Evolutionary conservation across 2,113 vertebrate genomes (phyloP).

Genomic region (Alces alces): DNA sequence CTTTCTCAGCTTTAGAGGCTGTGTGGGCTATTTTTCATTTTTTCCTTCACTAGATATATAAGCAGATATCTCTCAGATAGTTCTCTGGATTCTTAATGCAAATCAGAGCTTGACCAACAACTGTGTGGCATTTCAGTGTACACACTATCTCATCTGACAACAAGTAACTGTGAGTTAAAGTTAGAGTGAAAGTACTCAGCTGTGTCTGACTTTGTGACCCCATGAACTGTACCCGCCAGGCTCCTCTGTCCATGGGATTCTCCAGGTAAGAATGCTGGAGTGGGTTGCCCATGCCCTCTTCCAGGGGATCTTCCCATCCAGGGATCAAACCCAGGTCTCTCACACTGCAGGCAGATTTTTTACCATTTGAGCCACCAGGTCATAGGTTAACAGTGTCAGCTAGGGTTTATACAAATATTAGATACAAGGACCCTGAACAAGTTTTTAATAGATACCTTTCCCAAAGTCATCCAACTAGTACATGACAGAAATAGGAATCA

Average conservation of each 20-base stretch:
- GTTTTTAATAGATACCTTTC: background rate
- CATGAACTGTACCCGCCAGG: background rate
- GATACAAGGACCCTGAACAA: background rate
- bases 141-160: background rate
- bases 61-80: background rate
- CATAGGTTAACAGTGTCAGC: background rate
- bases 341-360: background rate
- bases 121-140: background rate
- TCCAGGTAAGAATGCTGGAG: background rate
- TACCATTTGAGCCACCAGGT: background rate
- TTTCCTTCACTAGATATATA: background rate
- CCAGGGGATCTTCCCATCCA: background rate
- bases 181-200: background rate
- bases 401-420: background rate
- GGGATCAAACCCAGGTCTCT: background rate
- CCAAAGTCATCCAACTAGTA: background rate
- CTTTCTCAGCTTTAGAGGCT: background rate
- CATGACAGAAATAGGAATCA: background rate
- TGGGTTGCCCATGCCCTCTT: background rate
- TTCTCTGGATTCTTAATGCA: background rate
- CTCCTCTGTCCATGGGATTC: background rate
- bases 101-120: conserved; percentile 14
- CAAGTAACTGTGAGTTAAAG: background rate
- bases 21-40: background rate
- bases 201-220: background rate